Conservation (phyloP, 2,797 vertebrate species). For the Poecilia wingei region DNA sequence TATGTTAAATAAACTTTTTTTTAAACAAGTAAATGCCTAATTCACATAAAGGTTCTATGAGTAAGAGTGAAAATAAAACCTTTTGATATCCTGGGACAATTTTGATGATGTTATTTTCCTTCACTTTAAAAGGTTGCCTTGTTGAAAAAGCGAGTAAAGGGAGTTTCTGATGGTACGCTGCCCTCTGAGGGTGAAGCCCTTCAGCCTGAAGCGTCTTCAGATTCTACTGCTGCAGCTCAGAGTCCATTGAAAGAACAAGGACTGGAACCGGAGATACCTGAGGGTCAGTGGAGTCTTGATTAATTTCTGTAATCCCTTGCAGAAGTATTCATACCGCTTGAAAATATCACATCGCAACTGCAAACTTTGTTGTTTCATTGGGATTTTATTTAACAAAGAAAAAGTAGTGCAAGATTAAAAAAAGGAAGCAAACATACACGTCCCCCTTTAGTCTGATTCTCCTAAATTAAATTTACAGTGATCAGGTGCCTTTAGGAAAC, state of each 20-base stretch:
- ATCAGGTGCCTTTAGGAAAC: not conserved
- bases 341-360: not conserved
- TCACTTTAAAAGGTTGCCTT: conserved; percentile 84
- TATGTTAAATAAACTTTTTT: not conserved
- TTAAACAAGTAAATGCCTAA: not conserved
- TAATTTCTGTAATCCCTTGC: not conserved
- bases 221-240: conserved; percentile 63
- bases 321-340: not conserved
- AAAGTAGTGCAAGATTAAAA: not conserved
- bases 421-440: not conserved
- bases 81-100: not conserved
- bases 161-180: conserved; percentile 65
- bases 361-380: not conserved
- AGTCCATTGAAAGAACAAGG: conserved; percentile 74
- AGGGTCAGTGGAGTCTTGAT: conserved; percentile 57
- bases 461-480: not conserved
- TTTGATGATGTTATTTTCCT: not conserved
- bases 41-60: not conserved
- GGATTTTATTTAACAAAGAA: not conserved
- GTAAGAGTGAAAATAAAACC: not conserved
- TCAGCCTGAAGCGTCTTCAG: conserved; percentile 49
- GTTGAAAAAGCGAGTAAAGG: conserved; percentile 88
- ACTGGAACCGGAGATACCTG: conserved; percentile 59
- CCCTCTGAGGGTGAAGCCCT: conserved; percentile 54
- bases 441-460: not conserved